Evolutionary conservation across 2,113 vertebrate genomes (phyloP), one percentile per base, ranked within the genome.

Genomic region (Spea bombifrons): DNA sequence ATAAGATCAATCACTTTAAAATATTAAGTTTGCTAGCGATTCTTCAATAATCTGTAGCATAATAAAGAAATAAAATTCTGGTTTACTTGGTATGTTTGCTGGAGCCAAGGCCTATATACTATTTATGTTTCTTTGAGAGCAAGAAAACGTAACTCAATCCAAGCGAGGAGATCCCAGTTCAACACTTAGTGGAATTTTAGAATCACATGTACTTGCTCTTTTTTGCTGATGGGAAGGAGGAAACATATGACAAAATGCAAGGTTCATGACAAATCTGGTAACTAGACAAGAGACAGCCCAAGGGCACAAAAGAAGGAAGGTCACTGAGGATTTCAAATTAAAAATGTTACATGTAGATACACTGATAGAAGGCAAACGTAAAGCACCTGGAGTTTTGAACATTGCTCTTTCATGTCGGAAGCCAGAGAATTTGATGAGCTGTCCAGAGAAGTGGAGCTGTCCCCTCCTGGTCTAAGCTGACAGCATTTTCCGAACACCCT

Each of bases 371-470:
- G 30, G 13, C 8, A 43, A 59, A 48, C 87, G 13, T 5, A 43
- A 59, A 48, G 87, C 87, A 97, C 96, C 93, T 97, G 96, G 85
- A 93, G 97, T 83, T 95, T 96, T 48, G 92, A 90, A 81, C 92
- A 94, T 67, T 92, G 96, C 44, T 99, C 96, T 88, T 94, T 95
- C 63, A 88, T 77, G 84, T 98, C 97, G 1, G 95, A 96, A 81
- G 94, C 87, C 10, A 88, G 86, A 44, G 94, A 95, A 78, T 94
- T 97, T 64, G 94, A 89, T 63, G 94, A 95, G 88, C 97, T 98
- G 82, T 99, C 97, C 88, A 98, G 87, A 80, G 97, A 98, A 71
- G 94, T 96, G 85, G 94, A 95, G 88, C 96, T 98, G 79, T 96
- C 97, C 80, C 96, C 94, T 81, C 94, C 96, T 0, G 95, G 93